Evolutionary conservation across 2,797 vertebrate species (phyloP).

Genomic region (Loriculus beryllinus): DNA sequence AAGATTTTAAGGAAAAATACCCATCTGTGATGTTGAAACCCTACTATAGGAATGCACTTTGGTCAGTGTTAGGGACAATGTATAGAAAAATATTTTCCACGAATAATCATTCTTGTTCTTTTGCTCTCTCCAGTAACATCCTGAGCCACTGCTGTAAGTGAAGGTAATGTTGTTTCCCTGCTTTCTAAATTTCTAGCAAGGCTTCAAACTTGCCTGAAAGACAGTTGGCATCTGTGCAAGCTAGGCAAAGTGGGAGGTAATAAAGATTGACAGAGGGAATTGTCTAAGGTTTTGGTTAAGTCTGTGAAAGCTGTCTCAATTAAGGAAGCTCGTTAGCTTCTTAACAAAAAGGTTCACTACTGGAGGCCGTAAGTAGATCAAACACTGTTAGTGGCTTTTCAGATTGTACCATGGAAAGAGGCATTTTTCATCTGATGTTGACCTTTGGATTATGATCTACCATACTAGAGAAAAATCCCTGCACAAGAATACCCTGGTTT

Average conservation of each 20-base stretch:
- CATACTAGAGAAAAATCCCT: not conserved
- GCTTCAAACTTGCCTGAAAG: not conserved
- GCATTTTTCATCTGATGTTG: not conserved
- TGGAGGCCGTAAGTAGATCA: not conserved
- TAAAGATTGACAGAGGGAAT: not conserved
- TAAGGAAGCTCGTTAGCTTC: not conserved
- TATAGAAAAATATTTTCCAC: not conserved
- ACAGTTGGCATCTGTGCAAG: not conserved
- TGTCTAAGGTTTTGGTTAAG: slow-evolving; percentile 12
- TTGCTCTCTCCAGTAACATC: not conserved
- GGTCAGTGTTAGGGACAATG: fast-evolving
- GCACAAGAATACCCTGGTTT: not conserved
- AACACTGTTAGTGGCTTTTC: not conserved
- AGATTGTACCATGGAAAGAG: not conserved
- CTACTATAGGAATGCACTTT: not conserved
- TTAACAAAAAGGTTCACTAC: not conserved
- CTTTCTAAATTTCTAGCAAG: not conserved
- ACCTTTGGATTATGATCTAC: not conserved
- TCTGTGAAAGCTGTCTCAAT: not conserved
- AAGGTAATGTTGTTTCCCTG: not conserved
- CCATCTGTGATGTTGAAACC: not conserved
- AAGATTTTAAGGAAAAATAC: not conserved
- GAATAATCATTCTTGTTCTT: not conserved
- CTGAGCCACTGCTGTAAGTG: not conserved
- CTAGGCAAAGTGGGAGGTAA: not conserved